These are phyloP conservation scores for Vimba vimba DNA, from an alignment of 2,113 vertebrate species.

Conservation along the genomic window DNA sequence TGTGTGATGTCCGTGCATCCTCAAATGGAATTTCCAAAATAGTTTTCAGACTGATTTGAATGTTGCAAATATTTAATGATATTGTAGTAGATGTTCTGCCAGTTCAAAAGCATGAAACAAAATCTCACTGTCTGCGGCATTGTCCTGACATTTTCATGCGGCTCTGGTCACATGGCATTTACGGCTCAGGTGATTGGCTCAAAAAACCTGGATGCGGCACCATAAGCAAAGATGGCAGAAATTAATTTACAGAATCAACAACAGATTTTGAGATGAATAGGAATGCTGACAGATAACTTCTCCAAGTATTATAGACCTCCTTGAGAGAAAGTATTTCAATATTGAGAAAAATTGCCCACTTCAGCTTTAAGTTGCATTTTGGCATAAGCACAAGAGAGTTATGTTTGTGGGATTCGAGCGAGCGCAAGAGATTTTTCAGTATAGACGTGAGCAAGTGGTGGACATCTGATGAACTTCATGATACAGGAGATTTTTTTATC, in stretches of 20 bases:
- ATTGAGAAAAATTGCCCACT: neutral
- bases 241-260: neutral
- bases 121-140: neutral
- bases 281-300: neutral
- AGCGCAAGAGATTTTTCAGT: neutral
- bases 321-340: neutral
- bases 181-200: neutral
- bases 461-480: neutral
- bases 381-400: neutral
- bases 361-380: constrained; percentile 5
- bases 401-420: neutral
- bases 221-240: neutral
- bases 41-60: neutral
- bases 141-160: neutral
- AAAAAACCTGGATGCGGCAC: neutral
- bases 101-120: neutral
- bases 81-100: neutral
- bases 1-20: neutral
- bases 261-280: neutral
- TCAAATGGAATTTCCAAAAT: neutral
- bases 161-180: neutral
- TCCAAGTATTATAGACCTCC: neutral
- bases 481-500: neutral
- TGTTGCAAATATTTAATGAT: neutral
- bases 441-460: neutral